Evolutionary conservation across 1,140 invertebrate species (phyloP), one percentile per base, ranked within the genome.

Genomic region (Formica selysi): DNA sequence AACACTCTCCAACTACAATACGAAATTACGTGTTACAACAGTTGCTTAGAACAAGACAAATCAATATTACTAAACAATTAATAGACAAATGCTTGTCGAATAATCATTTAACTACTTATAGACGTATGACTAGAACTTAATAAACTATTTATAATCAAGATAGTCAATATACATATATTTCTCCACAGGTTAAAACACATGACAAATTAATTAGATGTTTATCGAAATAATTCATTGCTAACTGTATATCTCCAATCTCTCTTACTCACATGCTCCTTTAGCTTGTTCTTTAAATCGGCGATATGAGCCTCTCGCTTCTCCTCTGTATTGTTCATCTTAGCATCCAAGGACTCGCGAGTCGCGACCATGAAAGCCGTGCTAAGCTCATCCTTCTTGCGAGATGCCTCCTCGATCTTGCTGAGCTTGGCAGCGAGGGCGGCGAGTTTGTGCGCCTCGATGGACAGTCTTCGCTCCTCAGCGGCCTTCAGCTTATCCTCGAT

Each of bases 401-500:
- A 97, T n/a, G 98, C 98, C 91, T 98, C 98, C 92, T 98, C 98
- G 85, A 98, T 98, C 95, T 98, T 98, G 59, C 96, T 96, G 95
- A 98, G 96, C 93, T 98, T 97, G 67, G 97, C 97, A 8, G 97
- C 96, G 76, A 98, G 96, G 79, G 97, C 96, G 10, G 97, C 97
- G 94, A 98, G 96, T 94, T 98, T 98, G 92, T 97, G 97, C 64
- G 97, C 96, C 95, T 98, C 98, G 93, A 98, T 94, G 86, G 97
- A 97, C 95, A 98, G 96, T 96, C 98, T 97, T 93, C 98, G 97
- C 93, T 99, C 98, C 92, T 99, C 98, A 65, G 98, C 98, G 64
- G 98, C 98, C 93, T 97, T 97, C 3, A 99, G 96, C 94, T 99
- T 99, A 90, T 98, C 97, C 91, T 98, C 97, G 91, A 99, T 99